Percentiles rank a stretch among this genome's conserved stretches.
phyloP scores from a whole-genome alignment of 2,888 invertebrate species.

The Trichogramma dendrolimi region DNA sequence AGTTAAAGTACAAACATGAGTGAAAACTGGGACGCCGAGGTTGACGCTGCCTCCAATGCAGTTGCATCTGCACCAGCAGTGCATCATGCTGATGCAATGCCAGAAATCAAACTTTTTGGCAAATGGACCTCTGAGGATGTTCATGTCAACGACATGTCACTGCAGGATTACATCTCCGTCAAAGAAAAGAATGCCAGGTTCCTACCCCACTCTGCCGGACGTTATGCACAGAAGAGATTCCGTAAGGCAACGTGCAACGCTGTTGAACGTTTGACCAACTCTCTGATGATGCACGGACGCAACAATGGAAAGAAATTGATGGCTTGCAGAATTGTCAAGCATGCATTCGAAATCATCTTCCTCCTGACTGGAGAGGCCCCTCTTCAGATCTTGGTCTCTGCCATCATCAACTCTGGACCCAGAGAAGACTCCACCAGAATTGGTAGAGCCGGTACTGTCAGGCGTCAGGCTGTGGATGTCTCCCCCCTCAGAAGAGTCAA shows the following conservation, averaged over 20 bases:
- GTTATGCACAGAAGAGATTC: conserved; percentile 97
- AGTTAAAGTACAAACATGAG: too few species aligned
- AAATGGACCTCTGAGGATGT: conserved; percentile 98
- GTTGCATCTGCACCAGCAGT: too few species aligned
- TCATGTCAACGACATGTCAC: conserved; percentile 94
- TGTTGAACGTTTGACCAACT: conserved; percentile 95
- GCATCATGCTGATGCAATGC: conserved; percentile 61
- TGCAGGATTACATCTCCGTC: conserved; percentile 93
- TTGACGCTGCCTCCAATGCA: too few species aligned
- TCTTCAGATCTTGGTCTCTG: conserved; percentile 83
- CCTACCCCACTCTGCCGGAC: conserved; percentile 95
- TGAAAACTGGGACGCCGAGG: too few species aligned
- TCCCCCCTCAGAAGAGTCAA: conserved; percentile 97
- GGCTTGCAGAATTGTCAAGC: conserved; percentile 98
- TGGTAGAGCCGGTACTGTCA: conserved; percentile 99
- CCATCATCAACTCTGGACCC: conserved; percentile 98
- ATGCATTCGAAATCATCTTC: conserved; percentile 99
- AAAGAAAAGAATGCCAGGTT: conserved; percentile 99
- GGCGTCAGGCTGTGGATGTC: conserved; percentile 98
- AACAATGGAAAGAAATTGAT: conserved; percentile 99
- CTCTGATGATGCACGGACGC: conserved; percentile 99
- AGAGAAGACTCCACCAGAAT: conserved; percentile 99
- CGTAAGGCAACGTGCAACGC: conserved; percentile 99
- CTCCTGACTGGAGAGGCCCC: conserved; percentile 85
- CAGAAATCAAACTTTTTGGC: conserved; percentile 96